Evolutionary conservation across 2,797 vertebrate species (phyloP), one percentile per base, ranked within the genome.

Genomic region (Gymnopithys bicolor): DNA sequence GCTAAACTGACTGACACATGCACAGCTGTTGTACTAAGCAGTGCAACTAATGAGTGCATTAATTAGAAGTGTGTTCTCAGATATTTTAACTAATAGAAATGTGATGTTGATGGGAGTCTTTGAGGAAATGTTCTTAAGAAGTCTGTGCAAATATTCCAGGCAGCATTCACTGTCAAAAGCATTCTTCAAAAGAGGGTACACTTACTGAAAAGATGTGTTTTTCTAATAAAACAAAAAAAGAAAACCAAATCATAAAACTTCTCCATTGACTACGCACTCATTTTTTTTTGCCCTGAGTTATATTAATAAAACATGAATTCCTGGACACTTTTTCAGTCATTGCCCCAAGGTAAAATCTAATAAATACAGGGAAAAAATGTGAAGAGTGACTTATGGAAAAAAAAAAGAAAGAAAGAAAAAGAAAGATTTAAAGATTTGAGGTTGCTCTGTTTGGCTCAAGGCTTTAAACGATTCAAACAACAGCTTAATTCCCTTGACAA

Each of bases 381-480:
- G 28, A 77, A 87, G 27, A 92, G 7, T 46, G 45, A 74, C 28
- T 92, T 80, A 51, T 33, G 32, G 1, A 0, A 1, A 9, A 10
- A 59, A 46, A 39, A 10, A 59, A 46, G n/a, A n/a, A 46, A 75
- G 43, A 17, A 25, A 8, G 9, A 73, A 43, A 17, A 27, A 9
- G 9, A 30, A 17, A 28, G 2, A 51, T 27, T 69, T 45, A 78
- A 73, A 77, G 16, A 73, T 70, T 68, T 87, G 63, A 84, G 75
- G 41, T 9, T 39, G 25, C n/a, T 64, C 23, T 82, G 46, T 90
- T 97, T 96, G 75, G 70, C 81, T 95, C 70, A 70, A 87, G 80
- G 74, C 48, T 85, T 89, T 86, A 94, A 93, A 87, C 84, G 46
- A 97, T 95, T 97, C 94, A 96, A 94, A 81, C 16, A 96, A 59